phyloP scores from a whole-genome alignment of 2,113 vertebrate genomes.

The Cromileptes altivelis region DNA sequence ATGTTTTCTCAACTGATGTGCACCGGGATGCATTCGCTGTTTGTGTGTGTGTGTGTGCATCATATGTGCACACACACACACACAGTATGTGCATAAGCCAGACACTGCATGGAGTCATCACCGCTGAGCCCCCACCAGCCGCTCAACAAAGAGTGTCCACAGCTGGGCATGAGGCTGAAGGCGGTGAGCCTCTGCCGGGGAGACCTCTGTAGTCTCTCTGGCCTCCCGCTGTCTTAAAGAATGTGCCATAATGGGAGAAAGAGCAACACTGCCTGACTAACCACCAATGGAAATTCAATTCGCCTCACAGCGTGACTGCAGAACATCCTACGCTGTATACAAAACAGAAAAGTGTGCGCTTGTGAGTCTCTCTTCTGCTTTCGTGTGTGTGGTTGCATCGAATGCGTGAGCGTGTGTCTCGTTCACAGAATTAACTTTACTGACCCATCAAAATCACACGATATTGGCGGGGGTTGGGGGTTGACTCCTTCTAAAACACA shows the following conservation, averaged over 20 bases:
- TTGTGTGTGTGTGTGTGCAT: background rate
- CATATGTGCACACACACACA: background rate
- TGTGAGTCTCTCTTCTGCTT: background rate
- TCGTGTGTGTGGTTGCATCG: conserved; percentile 1
- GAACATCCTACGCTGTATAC: conserved; percentile 49
- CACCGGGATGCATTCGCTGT: background rate
- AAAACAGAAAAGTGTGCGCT: conserved; percentile 37
- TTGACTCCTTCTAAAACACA: conserved; percentile 54
- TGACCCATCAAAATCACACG: conserved; percentile 49
- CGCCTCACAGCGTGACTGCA: conserved; percentile 36
- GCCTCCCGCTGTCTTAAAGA: conserved; percentile 49
- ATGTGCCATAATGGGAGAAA: conserved; percentile 60
- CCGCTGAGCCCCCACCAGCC: conserved; percentile 23
- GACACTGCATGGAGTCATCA: conserved; percentile 24
- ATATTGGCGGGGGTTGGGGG: conserved; percentile 9
- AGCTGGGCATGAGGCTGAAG: conserved; percentile 40
- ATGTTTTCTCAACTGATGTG: conserved; percentile 19
- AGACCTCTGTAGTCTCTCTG: conserved; percentile 44
- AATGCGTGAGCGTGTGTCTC: conserved; percentile 5
- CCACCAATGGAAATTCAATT: conserved; percentile 68
- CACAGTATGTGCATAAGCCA: conserved; percentile 7
- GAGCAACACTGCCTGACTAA: conserved; percentile 56
- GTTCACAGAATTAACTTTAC: conserved; percentile 13
- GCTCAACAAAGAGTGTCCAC: conserved; percentile 40
- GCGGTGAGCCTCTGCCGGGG: conserved; percentile 21